These are phyloP conservation scores for Stomatorhinus walkeri DNA, from an alignment of 2,797 vertebrate species.

Conservation along the genomic window DNA sequence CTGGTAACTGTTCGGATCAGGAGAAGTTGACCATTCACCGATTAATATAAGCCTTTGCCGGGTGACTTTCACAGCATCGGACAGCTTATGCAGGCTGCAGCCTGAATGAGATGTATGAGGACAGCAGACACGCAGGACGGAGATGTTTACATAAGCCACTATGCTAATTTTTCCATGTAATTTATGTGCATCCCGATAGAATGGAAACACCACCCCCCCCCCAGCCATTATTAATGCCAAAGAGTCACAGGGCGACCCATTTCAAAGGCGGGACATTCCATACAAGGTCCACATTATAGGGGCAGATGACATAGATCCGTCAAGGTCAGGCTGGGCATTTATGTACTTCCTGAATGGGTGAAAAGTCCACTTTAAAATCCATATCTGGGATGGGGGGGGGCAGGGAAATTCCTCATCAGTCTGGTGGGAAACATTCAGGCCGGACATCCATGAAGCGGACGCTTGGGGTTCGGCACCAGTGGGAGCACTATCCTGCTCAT, in stretches of 20 bases:
- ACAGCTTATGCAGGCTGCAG: neutral
- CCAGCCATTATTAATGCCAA: neutral
- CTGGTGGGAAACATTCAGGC: neutral
- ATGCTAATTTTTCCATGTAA: neutral
- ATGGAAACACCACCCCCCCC: neutral
- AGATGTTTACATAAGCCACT: neutral
- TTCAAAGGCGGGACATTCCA: neutral
- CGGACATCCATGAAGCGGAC: slow-evolving; percentile 42
- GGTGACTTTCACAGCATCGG: neutral
- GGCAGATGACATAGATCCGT: neutral
- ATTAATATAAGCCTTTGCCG: neutral
- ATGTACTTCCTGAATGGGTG: neutral
- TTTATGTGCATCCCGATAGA: neutral
- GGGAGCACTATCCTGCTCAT: neutral
- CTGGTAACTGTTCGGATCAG: neutral
- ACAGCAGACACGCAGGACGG: neutral
- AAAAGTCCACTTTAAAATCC: neutral
- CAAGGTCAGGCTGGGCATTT: neutral
- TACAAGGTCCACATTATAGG: neutral
- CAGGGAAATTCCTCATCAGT: neutral
- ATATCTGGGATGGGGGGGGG: neutral
- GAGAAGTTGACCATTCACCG: neutral
- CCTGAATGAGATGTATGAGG: neutral
- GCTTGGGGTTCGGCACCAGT: slow-evolving; percentile 34
- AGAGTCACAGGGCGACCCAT: neutral